Base-by-base conservation (phyloP, 2,888 invertebrate genomes). In the Tenodera sinensis region DNA sequence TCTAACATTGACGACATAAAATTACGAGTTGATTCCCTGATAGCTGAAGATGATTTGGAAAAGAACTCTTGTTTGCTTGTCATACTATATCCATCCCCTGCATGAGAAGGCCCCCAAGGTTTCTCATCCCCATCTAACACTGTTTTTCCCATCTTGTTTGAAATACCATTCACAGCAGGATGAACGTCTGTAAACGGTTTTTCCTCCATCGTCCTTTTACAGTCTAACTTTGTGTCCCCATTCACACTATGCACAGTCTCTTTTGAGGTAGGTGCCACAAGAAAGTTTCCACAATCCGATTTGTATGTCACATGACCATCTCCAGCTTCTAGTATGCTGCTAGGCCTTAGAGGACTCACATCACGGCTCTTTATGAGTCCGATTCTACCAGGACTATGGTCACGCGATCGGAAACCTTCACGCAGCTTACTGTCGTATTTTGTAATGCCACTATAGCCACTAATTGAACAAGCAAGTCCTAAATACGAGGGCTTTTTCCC, bases 381-480 rank as follows among this genome's bases (percentile, higher is more conserved):
- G 15, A 89, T 28, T 82, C 89, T 85, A 28, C 89, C 92, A 15
- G 92, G 92, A 90, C 92, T 92, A 89, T 91, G 92, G 88, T 92
- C 92, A 14, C 92, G 91, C 28, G 91, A 90, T 25, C 90, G 88
- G 42, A 96, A 95, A 87, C 96, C 96, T 92, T 97, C 96, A 25
- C 97, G 94, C 82, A 96, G 93, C 92, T 97, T 96, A 0, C 97
- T 97, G 93, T 97, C 97, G 95, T 98, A 98, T 90, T 97, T 97
- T 9, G 97, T 97, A 89, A 97, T 95, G 91, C 97, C 97, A 8
- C 97, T 97, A 93, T 98, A 98, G 6, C 98, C 98, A 93, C 97
- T 98, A 88, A 98, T 97, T 28, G 98, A 97, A 93, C 98, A 97
- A 88, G 98, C 98, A 90, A 98, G 94, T 92, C 97, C 97, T 89